Evolutionary conservation across 2,888 invertebrate species (phyloP).

Genomic region (Bruchidius siliquastri): DNA sequence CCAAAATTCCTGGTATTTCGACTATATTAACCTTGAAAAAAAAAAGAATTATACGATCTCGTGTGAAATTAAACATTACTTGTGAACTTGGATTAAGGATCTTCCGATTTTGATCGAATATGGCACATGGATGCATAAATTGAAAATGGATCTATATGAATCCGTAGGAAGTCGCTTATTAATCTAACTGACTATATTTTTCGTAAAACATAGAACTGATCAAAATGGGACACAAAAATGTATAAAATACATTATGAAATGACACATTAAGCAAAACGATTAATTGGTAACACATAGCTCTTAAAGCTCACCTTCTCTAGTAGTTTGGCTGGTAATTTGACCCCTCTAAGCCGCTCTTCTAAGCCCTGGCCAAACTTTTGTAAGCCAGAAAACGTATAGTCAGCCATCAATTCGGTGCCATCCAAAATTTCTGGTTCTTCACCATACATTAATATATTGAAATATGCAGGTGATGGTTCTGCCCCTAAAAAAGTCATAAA

Average conservation of each 20-base stretch:
- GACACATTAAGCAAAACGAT: too few species aligned
- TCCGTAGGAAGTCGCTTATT: too few species aligned
- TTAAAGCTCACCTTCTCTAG: constrained; percentile 70
- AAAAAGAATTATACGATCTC: constrained; percentile 8
- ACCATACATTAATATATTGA: constrained; percentile 87
- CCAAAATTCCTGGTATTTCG: constrained; percentile 92
- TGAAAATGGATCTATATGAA: too few species aligned
- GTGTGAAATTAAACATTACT: too few species aligned
- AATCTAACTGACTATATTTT: too few species aligned
- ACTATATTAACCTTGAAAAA: constrained; percentile 79
- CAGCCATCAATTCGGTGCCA: constrained; percentile 91
- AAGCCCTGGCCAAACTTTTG: constrained; percentile 94
- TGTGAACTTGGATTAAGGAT: too few species aligned
- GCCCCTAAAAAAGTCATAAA: constrained; percentile 62
- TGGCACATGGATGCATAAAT: too few species aligned
- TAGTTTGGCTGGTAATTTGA: constrained; percentile 75
- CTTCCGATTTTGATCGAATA: too few species aligned
- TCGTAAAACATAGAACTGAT: too few species aligned
- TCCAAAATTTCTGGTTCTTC: constrained; percentile 80
- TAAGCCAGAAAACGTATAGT: constrained; percentile 88
- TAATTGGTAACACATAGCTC: too few species aligned
- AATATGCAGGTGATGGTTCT: constrained; percentile 89
- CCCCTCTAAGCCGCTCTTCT: constrained; percentile 79
- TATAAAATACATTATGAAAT: too few species aligned
- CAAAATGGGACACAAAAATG: too few species aligned